Base-by-base conservation (phyloP, 2,888 invertebrate species). In the Acanthopleura granulata region DNA sequence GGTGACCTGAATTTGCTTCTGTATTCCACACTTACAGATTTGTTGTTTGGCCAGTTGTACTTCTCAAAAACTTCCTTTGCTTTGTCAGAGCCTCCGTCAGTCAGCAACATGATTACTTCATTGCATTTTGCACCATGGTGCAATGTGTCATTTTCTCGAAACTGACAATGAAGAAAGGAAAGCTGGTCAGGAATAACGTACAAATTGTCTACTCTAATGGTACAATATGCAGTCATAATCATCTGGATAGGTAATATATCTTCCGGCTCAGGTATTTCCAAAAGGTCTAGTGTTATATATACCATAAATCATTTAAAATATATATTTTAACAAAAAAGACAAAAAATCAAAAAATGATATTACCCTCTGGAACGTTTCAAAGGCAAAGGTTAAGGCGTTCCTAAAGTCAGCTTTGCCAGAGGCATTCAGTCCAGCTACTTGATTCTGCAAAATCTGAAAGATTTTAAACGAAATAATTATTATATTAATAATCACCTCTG, bases 61-160 rank as follows among this genome's bases (percentile, higher is more conserved):
- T 90, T 86, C 66, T 90, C 85, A 77, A 92, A 86, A 30, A 92
- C 89, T 1, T 91, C 90, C 74, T 90, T 89, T 0, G 92, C 92
- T 85, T 90, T 91, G 77, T 92, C 92, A 22, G 92, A 92, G 18
- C 92, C 92, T 3, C 93, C 92, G 84, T 93, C 93, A 27, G 92
- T 93, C 80, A 93, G 89, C 71, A 93, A 84, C 89, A 93, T 91
- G 62, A 93, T 91, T 72, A 92, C 88, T 78, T 91, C 90, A 86
- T 92, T 92, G 79, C 93, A 92, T 72, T 91, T 90, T 1, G 92
- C 89, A 11, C 82, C 81, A 4, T 84, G 85, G 73, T 85, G 83
- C 0, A 80, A 75, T 49, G 84, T 78, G 29, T 84, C 79, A 40
- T 73, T 77, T 66, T 79, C 75, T 16, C 79, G 77, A 76, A 86